phyloP scores from a whole-genome alignment of 2,797 vertebrate genomes.

The Allobates femoralis region DNA sequence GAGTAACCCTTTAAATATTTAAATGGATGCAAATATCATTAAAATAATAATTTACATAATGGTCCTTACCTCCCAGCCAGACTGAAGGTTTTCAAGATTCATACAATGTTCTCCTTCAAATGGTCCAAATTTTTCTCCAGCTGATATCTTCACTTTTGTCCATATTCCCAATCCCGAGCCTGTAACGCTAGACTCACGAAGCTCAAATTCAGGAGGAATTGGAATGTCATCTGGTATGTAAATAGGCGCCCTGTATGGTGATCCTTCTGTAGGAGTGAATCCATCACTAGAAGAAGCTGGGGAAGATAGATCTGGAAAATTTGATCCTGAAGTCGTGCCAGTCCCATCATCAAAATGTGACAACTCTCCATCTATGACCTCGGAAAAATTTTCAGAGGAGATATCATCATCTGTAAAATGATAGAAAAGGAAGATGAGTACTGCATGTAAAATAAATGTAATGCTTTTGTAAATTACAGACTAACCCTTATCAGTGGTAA shows the following conservation, averaged over 20 bases:
- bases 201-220: conserved; percentile 89
- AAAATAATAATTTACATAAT: neutral
- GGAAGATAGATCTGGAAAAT: conserved; percentile 80
- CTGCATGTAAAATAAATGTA: neutral
- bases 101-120: conserved; percentile 85
- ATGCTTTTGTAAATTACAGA: neutral
- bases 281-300: conserved; percentile 84
- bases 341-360: conserved; percentile 81
- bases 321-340: conserved; percentile 66
- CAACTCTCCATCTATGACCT: conserved; percentile 81
- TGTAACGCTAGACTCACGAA: conserved; percentile 85
- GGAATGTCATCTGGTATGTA: conserved; percentile 85
- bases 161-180: conserved; percentile 89
- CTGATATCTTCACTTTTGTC: conserved; percentile 87
- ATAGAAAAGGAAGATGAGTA: conserved; percentile 38
- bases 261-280: conserved; percentile 81
- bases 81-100: conserved; percentile 80
- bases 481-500: too few species aligned
- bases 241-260: conserved; percentile 82
- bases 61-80: conserved; percentile 92
- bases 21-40: neutral
- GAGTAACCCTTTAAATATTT: neutral
- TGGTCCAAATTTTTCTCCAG: conserved; percentile 91
- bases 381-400: conserved; percentile 81
- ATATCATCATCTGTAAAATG: conserved; percentile 84